Evolutionary conservation across 2,113 vertebrate genomes (phyloP).

Genomic region (Catagonus wagneri): DNA sequence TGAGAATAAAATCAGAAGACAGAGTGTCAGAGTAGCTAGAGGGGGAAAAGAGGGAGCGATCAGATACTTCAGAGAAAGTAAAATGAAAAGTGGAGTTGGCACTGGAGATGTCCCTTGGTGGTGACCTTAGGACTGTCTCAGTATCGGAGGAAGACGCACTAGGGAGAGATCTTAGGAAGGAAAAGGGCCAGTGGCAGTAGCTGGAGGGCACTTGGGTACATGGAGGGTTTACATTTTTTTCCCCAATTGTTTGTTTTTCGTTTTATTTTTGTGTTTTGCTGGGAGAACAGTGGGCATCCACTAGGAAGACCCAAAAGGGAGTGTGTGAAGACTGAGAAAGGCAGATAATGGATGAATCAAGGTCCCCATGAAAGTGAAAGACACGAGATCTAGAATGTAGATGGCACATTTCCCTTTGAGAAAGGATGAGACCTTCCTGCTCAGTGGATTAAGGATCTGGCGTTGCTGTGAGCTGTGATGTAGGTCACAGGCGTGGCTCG

Average conservation of each 20-base stretch:
- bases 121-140: background rate
- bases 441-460: too few relatives aligned
- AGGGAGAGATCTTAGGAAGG: background rate
- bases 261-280: background rate
- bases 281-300: background rate
- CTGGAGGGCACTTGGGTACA: background rate
- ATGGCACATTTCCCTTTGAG: background rate
- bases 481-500: too few relatives aligned
- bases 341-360: background rate
- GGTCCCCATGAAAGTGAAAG: background rate
- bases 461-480: too few relatives aligned
- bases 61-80: background rate
- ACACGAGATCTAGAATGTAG: background rate
- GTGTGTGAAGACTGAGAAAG: background rate
- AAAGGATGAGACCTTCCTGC: background rate
- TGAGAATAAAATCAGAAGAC: background rate
- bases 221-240: background rate
- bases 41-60: background rate
- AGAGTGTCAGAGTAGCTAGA: background rate
- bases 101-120: background rate
- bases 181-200: background rate
- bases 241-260: background rate
- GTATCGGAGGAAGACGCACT: background rate
- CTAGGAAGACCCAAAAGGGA: background rate
- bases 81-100: background rate